Evolutionary conservation across 2,113 vertebrate species (phyloP), one percentile per base, ranked within the genome.

Genomic region (Oreocharis arfaki): DNA sequence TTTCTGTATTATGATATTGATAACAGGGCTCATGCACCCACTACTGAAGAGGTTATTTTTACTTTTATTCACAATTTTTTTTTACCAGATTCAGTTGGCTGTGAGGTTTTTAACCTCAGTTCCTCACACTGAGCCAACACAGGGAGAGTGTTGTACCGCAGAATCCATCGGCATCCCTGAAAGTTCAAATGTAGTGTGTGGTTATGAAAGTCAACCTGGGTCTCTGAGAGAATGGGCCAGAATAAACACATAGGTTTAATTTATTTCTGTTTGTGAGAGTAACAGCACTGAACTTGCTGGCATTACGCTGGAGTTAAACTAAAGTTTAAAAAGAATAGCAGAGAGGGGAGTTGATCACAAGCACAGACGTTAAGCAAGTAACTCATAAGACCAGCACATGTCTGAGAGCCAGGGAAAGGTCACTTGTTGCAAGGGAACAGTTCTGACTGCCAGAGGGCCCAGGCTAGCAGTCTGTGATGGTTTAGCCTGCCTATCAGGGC

Each of bases 161-260:
- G 63, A 79, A 89, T 90, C 50, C 82, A 60, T 53, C 52, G 82
- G 79, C 75, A 93, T 67, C 84, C 61, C 71, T 79, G 35, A 71
- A 95, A 90, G 84, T 93, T 97, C 91, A 94, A 83, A 87, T 8
- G 26, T 57, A 90, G 70, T 28, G 14, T 85, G 53, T 75, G 85
- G 44, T 92, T 94, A 80, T 87, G 61, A 85, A 96, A 93, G 55
- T 90, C 89, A 90, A 9, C 59, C 33, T 69, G 70, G 41, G 33
- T 57, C 42, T 65, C 39, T 46, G n/a, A 61, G 81, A 80, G 87
- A 47, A 42, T 10, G 42, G 26, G 57, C 71, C 89, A 94, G 91
- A 92, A 86, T 49, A 95, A 96, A 73, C 59, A 83, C 55, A 23
- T 24, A 86, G 63, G 23, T 79, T 94, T 93, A 39, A 90, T 94